A percentile compares a stretch with the other conserved stretches of the same genome.
Conservation (phyloP, 2,113 vertebrate species). For the Lepus timidus region DNA sequence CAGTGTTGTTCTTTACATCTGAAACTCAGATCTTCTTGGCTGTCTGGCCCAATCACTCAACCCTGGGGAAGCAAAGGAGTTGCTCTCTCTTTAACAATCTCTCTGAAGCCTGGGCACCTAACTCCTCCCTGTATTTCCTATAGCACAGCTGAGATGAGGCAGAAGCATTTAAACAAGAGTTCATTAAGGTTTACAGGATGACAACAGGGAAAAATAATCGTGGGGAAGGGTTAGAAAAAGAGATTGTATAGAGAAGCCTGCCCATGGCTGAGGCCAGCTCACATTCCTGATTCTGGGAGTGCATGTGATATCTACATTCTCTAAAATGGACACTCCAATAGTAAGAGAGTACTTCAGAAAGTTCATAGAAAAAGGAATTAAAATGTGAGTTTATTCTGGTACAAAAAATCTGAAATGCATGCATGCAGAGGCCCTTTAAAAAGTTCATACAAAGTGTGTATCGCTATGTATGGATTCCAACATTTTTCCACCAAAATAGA, state of each 20-base stretch:
- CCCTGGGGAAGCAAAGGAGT: background rate
- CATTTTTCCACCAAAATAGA: too few species aligned
- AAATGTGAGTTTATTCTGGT: too few species aligned
- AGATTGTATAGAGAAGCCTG: background rate
- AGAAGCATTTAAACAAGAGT: slow-evolving; percentile 20
- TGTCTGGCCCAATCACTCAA: background rate
- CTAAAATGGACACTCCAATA: slow-evolving; percentile 16
- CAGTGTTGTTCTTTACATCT: background rate
- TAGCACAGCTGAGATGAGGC: background rate
- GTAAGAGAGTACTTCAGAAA: too few species aligned
- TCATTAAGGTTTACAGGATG: background rate
- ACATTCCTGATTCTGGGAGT: background rate
- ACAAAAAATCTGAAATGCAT: too few species aligned
- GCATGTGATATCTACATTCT: background rate
- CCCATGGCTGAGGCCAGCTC: background rate
- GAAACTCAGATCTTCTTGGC: background rate
- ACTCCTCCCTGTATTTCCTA: background rate
- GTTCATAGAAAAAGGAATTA: too few species aligned
- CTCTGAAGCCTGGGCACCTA: background rate
- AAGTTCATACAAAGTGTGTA: too few species aligned
- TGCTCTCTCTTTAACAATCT: background rate
- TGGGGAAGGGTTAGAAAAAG: background rate
- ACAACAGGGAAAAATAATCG: slow-evolving; percentile 37
- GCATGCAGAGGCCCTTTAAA: too few species aligned
- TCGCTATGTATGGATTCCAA: too few species aligned